A percentile compares a stretch with the other conserved stretches of the same genome.
Evolutionary conservation across 2,888 invertebrate species (phyloP).

Genomic region (Aphelenchoides bicaudatus): DNA sequence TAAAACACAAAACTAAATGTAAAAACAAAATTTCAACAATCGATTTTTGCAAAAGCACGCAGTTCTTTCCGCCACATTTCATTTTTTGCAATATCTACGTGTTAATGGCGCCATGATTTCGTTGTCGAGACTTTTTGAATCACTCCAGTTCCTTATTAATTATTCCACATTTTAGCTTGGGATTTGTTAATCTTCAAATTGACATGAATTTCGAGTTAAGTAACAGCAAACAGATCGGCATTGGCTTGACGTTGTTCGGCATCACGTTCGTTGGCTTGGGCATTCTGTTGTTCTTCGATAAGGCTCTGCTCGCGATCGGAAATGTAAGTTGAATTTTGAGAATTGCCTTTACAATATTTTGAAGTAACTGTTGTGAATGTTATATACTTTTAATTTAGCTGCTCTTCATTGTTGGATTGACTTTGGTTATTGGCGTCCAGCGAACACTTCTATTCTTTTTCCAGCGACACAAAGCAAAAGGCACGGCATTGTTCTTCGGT

Average conservation of each 20-base stretch:
- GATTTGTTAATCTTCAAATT: neutral
- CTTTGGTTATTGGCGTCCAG: conserved; percentile 90
- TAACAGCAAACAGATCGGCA: conserved; percentile 73
- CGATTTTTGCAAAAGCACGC: too few relatives aligned
- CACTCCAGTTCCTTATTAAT: conserved; percentile 1
- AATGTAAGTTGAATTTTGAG: conserved; percentile 73
- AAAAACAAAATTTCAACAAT: too few relatives aligned
- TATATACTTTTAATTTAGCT: conserved; percentile 70
- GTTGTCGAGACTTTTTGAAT: conserved; percentile 9
- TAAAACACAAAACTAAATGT: too few relatives aligned
- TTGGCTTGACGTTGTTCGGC: conserved; percentile 91
- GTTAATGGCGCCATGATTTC: too few relatives aligned
- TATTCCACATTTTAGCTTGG: neutral
- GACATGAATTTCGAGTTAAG: conserved; percentile 41
- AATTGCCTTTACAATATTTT: neutral
- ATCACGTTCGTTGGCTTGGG: conserved; percentile 89
- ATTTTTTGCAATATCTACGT: too few relatives aligned
- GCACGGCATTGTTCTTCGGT: conserved; percentile 54
- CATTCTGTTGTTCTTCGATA: conserved; percentile 86
- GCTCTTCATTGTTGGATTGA: conserved; percentile 86
- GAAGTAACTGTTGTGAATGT: conserved; percentile 1
- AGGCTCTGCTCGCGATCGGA: conserved; percentile 91
- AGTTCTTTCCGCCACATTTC: too few relatives aligned
- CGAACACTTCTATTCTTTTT: conserved; percentile 95
- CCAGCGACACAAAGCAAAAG: conserved; percentile 69